phyloP scores from a whole-genome alignment of 37 sponge, comb jelly and placozoan species.

The Trichoplax adhaerens region DNA sequence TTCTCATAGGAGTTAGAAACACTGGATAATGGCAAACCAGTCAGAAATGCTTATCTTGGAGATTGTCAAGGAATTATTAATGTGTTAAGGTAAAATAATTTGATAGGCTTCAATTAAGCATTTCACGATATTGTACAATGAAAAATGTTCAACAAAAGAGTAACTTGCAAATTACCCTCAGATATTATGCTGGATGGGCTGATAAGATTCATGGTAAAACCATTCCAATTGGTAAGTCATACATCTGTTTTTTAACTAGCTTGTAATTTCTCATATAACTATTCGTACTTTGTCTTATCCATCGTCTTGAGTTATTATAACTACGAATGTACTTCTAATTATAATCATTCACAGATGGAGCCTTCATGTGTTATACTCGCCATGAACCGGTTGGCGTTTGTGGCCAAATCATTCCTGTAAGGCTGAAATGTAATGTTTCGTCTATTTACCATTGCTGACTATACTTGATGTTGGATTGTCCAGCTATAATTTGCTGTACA shows the following conservation, averaged over 20 bases:
- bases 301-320: too few relatives aligned
- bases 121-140: too few relatives aligned
- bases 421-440: too few relatives aligned
- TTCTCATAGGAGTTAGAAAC: constrained; percentile 54
- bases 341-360: constrained; percentile 27
- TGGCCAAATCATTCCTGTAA: constrained; percentile 76
- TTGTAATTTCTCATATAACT: background rate
- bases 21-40: constrained; percentile 91
- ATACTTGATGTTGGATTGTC: too few relatives aligned
- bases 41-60: constrained; percentile 24
- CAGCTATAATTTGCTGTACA: too few relatives aligned
- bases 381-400: constrained; percentile 94
- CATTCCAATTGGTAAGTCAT: constrained; percentile 50
- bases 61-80: constrained; percentile 10
- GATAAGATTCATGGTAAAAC: constrained; percentile 98
- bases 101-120: too few relatives aligned
- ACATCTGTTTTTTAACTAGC: background rate
- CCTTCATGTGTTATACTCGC: constrained; percentile 62
- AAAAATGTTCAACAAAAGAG: too few relatives aligned
- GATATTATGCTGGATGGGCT: constrained; percentile 94
- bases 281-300: too few relatives aligned
- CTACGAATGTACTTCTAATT: too few relatives aligned
- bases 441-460: too few relatives aligned
- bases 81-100: too few relatives aligned
- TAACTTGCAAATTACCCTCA: background rate